Percentiles rank a stretch among this genome's conserved stretches.
Conservation (phyloP, 2,113 vertebrate genomes). For the Microtus montanus region DNA sequence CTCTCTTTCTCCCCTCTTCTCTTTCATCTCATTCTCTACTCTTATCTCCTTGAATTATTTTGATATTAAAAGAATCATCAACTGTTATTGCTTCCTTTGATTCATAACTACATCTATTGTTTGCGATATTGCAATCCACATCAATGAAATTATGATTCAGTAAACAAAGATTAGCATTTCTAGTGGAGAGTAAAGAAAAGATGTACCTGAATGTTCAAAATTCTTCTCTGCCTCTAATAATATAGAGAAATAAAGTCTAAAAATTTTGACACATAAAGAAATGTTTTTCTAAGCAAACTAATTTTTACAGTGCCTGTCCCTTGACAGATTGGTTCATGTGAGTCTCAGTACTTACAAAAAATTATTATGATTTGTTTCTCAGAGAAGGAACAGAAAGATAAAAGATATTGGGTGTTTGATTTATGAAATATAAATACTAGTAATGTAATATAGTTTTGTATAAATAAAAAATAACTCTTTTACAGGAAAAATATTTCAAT, state of each 20-base stretch:
- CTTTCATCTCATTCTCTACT: not conserved
- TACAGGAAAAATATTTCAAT: slow-evolving; percentile 44
- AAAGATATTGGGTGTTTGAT: slow-evolving; percentile 19
- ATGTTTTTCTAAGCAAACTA: slow-evolving; percentile 44
- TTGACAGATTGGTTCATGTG: not conserved
- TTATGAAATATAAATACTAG: slow-evolving; percentile 54
- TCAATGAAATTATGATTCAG: slow-evolving; percentile 2
- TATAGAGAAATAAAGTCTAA: slow-evolving; percentile 4
- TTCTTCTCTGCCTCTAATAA: slow-evolving; percentile 10
- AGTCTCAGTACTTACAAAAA: slow-evolving; percentile 19
- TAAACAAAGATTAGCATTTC: slow-evolving; percentile 45
- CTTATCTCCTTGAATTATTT: accelerated
- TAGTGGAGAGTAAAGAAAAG: not conserved
- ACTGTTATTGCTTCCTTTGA: not conserved
- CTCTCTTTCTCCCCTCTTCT: not conserved
- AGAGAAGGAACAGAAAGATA: not conserved
- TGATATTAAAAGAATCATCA: slow-evolving; percentile 16
- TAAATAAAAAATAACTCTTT: slow-evolving; percentile 37
- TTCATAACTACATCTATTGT: not conserved
- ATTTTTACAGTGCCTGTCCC: not conserved
- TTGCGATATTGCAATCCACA: not conserved
- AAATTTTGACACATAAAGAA: not conserved
- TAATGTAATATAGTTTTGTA: slow-evolving; percentile 36
- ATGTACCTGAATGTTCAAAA: not conserved
- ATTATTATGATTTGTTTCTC: slow-evolving; percentile 47